These are phyloP conservation scores for Semnornis frantzii DNA, from an alignment of 2,113 vertebrate species.

Conservation along the genomic window DNA sequence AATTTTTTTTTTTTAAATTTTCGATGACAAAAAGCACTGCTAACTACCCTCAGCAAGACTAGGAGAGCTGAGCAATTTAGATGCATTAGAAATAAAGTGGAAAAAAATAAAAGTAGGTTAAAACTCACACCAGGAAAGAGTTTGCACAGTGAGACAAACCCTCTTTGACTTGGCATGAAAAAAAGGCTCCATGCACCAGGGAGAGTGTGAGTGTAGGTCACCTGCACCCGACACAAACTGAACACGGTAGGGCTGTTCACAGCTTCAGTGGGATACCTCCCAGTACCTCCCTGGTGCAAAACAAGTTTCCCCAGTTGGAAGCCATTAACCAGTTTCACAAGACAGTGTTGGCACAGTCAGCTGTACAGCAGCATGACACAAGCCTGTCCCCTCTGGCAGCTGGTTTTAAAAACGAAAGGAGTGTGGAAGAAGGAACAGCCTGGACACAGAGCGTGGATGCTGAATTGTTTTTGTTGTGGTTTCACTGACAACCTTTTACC, in stretches of 20 bases:
- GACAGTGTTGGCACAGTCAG: not conserved
- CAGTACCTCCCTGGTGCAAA: not conserved
- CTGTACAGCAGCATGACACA: not conserved
- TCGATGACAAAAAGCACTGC: not conserved
- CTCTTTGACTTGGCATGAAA: not conserved
- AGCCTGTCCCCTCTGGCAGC: not conserved
- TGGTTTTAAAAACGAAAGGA: not conserved
- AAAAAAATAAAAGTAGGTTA: not conserved
- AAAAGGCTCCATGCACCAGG: not conserved
- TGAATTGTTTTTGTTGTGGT: not conserved
- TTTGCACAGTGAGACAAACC: not conserved
- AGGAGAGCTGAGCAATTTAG: not conserved
- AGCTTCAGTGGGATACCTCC: not conserved
- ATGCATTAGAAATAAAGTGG: not conserved
- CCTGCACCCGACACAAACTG: not conserved
- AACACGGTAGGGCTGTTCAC: not conserved
- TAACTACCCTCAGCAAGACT: not conserved
- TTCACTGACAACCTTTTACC: not conserved
- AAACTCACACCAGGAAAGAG: not conserved
- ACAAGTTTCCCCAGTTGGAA: not conserved
- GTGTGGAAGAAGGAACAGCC: not conserved
- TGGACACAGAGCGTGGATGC: accelerated
- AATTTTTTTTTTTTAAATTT: not conserved
- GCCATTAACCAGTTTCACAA: not conserved
- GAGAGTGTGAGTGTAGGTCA: not conserved